Percentiles rank a stretch among this genome's conserved stretches.
These are phyloP conservation scores for Uropsilus gracilis DNA, from an alignment of 2,113 vertebrate species.

Conservation along the genomic window DNA sequence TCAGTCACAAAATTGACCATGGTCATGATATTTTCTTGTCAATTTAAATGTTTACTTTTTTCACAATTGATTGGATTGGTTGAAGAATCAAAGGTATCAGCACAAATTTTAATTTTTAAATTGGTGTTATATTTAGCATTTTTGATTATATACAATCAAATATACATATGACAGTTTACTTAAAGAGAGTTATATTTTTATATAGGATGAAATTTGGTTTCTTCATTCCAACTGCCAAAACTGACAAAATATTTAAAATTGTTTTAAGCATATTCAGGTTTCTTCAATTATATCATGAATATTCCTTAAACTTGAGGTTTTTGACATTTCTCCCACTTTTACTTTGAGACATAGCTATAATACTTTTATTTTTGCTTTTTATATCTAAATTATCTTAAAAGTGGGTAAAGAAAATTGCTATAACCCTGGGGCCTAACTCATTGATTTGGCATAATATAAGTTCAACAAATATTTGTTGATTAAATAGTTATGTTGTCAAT, in stretches of 20 bases:
- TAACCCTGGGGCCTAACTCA: background rate
- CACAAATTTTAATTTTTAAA: background rate
- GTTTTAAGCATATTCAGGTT: background rate
- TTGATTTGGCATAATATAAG: background rate
- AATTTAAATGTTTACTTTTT: conserved; percentile 1
- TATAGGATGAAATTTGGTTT: background rate
- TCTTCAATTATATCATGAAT: background rate
- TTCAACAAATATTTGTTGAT: conserved; percentile 52
- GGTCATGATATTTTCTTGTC: conserved; percentile 11
- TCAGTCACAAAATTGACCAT: background rate
- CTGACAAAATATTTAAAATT: background rate
- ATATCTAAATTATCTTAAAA: background rate
- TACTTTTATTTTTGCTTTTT: background rate
- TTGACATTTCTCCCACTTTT: background rate
- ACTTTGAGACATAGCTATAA: background rate
- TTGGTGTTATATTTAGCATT: background rate
- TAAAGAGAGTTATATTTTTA: background rate
- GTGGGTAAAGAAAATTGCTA: background rate
- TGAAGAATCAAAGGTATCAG: background rate
- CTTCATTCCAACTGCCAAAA: background rate
- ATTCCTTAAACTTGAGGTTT: background rate
- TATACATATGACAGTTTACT: background rate
- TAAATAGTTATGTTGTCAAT: conserved; percentile 46
- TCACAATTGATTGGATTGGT: conserved; percentile 18
- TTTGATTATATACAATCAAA: background rate